Conservation (phyloP, 2,797 vertebrate genomes). For the Poecilia wingei region DNA sequence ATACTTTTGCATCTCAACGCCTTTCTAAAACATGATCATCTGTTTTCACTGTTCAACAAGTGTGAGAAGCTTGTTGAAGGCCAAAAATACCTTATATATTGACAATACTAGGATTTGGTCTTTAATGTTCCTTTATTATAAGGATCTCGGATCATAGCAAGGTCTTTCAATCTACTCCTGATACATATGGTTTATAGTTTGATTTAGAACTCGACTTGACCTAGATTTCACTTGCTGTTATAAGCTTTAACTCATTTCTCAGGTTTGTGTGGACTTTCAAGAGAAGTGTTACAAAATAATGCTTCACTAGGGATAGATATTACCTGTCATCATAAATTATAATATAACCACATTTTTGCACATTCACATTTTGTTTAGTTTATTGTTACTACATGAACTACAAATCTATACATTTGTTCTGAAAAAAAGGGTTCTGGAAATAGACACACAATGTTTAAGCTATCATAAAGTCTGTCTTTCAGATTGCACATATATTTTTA, state of each 20-base stretch:
- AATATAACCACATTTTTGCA: not conserved
- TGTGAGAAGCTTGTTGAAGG: not conserved
- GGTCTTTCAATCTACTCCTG: not conserved
- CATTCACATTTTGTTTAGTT: not conserved
- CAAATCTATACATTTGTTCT: not conserved
- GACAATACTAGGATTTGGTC: not conserved
- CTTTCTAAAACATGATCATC: not conserved
- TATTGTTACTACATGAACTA: not conserved
- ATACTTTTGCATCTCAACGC: not conserved
- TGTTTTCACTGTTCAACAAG: not conserved
- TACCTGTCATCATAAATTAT: not conserved
- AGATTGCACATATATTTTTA: slow-evolving; percentile 36
- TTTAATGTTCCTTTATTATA: not conserved
- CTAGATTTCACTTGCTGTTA: not conserved
- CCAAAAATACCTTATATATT: not conserved
- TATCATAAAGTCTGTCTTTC: slow-evolving; percentile 13
- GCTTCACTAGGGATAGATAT: not conserved
- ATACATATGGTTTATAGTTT: not conserved
- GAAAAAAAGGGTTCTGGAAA: not conserved
- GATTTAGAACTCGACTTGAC: not conserved
- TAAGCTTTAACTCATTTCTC: not conserved
- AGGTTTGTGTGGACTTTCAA: not conserved
- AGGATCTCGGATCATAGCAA: not conserved
- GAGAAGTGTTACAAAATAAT: not conserved
- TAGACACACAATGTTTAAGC: not conserved